phyloP scores from a whole-genome alignment of 2,797 vertebrate species.

The Poecilia picta region DNA sequence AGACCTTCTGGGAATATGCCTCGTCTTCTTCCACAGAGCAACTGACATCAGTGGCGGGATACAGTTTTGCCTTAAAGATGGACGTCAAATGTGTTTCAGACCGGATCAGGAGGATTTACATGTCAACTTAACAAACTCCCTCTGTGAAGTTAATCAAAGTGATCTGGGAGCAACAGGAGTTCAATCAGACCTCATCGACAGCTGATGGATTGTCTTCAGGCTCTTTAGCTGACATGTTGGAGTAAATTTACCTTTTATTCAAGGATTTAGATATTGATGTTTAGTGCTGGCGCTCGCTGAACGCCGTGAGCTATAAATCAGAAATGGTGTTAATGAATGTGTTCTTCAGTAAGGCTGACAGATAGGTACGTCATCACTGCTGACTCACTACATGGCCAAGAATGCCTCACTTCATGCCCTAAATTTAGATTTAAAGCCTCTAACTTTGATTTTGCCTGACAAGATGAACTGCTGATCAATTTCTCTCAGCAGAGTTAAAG shows the following conservation, averaged over 20 bases:
- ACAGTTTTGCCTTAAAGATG: constrained; percentile 26
- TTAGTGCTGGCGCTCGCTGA: constrained; percentile 10
- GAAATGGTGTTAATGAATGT: constrained; percentile 47
- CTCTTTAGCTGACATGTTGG: background rate
- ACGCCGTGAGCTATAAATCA: constrained; percentile 45
- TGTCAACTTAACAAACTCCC: constrained; percentile 14
- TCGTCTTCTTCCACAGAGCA: constrained; percentile 31
- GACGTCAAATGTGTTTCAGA: constrained; percentile 39
- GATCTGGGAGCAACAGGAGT: constrained; percentile 24
- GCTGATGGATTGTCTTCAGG: background rate
- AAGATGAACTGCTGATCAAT: constrained; percentile 6
- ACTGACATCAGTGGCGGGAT: constrained; percentile 7
- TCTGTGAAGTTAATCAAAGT: constrained; percentile 16
- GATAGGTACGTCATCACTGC: constrained; percentile 62
- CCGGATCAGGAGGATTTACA: constrained; percentile 25
- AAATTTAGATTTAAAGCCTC: constrained; percentile 16
- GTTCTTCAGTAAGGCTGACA: constrained; percentile 40
- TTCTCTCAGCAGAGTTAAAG: background rate
- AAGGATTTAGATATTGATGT: constrained; percentile 14
- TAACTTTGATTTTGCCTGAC: constrained; percentile 12
- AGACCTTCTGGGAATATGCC: constrained; percentile 44
- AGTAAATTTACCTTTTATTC: background rate
- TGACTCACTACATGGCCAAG: constrained; percentile 63
- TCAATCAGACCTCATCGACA: background rate
- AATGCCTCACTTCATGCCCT: constrained; percentile 30